These are phyloP conservation scores for Strix aluco DNA, from an alignment of 2,113 vertebrate genomes.

Conservation along the genomic window DNA sequence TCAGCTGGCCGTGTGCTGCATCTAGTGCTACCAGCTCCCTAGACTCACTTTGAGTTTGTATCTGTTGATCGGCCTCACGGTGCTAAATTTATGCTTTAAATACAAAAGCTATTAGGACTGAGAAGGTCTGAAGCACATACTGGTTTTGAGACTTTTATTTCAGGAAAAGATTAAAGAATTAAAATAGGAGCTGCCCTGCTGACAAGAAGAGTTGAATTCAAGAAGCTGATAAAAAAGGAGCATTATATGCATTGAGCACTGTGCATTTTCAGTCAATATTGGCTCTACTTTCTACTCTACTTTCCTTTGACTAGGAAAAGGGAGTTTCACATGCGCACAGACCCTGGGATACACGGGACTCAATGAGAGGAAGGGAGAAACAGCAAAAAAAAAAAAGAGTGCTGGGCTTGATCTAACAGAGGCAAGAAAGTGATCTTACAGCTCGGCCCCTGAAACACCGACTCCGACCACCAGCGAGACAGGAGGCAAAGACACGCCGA, in stretches of 20 bases:
- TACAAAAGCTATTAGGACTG: slow-evolving; percentile 23
- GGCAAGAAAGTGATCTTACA: slow-evolving; percentile 51
- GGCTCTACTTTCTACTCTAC: slow-evolving; percentile 64
- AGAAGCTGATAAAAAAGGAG: slow-evolving; percentile 70
- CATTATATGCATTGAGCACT: slow-evolving; percentile 67
- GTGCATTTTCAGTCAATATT: slow-evolving; percentile 65
- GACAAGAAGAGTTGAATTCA: slow-evolving; percentile 63
- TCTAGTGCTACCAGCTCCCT: neutral
- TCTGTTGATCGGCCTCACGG: neutral
- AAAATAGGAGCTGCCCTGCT: slow-evolving; percentile 68
- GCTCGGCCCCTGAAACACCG: neutral
- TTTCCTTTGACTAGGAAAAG: slow-evolving; percentile 59
- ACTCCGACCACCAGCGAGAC: neutral
- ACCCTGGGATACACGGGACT: slow-evolving; percentile 57
- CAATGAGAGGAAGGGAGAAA: slow-evolving; percentile 54
- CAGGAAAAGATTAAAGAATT: slow-evolving; percentile 64
- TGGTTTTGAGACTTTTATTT: slow-evolving; percentile 63
- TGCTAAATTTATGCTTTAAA: neutral
- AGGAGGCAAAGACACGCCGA: slow-evolving; percentile 35
- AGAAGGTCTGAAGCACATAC: slow-evolving; percentile 54
- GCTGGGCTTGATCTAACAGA: slow-evolving; percentile 59
- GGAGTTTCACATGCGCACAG: slow-evolving; percentile 68
- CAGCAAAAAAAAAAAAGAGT: neutral
- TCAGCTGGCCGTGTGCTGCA: neutral
- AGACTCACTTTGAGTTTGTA: neutral